These are phyloP conservation scores for Triplophysa yarkandensis DNA, from an alignment of 2,797 vertebrate species.

Conservation along the genomic window DNA sequence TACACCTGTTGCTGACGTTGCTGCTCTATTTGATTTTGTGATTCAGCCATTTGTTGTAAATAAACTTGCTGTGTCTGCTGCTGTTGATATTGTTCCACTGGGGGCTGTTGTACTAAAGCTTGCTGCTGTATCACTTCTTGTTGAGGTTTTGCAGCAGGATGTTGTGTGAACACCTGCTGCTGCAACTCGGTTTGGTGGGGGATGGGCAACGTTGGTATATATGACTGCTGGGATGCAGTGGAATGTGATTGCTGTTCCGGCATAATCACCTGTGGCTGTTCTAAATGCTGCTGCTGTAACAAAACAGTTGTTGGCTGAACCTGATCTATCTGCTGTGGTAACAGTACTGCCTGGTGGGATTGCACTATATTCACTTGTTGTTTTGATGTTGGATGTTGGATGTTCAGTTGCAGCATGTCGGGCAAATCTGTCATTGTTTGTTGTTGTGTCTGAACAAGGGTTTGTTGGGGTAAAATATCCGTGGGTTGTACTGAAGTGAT, in stretches of 20 bases:
- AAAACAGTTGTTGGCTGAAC: slow-evolving; percentile 64
- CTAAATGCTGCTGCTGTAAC: slow-evolving; percentile 56
- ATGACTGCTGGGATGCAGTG: slow-evolving; percentile 48
- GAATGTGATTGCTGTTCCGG: slow-evolving; percentile 47
- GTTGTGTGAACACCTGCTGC: too few species aligned
- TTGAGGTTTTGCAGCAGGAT: too few species aligned
- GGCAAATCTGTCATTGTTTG: slow-evolving; percentile 71
- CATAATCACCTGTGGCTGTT: slow-evolving; percentile 48
- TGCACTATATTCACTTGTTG: slow-evolving; percentile 63
- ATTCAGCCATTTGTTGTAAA: slow-evolving; percentile 60
- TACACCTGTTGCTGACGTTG: slow-evolving; percentile 60
- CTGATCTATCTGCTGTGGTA: slow-evolving; percentile 65
- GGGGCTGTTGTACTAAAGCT: slow-evolving; percentile 58
- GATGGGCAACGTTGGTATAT: slow-evolving; percentile 43
- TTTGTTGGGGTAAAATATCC: slow-evolving; percentile 74
- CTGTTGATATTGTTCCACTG: slow-evolving; percentile 62
- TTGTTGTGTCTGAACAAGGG: slow-evolving; percentile 62
- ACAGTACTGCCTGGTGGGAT: slow-evolving; percentile 51
- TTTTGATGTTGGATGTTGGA: slow-evolving; percentile 62
- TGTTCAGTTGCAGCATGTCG: slow-evolving; percentile 60
- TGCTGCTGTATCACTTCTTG: slow-evolving; percentile 64
- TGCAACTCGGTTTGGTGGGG: slow-evolving; percentile 44
- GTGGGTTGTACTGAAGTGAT: slow-evolving; percentile 70
- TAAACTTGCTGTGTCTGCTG: slow-evolving; percentile 60
- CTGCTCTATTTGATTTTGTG: slow-evolving; percentile 61